Evolutionary conservation across 2,888 invertebrate genomes (phyloP).

Genomic region (Cylindroiulus punctatus): DNA sequence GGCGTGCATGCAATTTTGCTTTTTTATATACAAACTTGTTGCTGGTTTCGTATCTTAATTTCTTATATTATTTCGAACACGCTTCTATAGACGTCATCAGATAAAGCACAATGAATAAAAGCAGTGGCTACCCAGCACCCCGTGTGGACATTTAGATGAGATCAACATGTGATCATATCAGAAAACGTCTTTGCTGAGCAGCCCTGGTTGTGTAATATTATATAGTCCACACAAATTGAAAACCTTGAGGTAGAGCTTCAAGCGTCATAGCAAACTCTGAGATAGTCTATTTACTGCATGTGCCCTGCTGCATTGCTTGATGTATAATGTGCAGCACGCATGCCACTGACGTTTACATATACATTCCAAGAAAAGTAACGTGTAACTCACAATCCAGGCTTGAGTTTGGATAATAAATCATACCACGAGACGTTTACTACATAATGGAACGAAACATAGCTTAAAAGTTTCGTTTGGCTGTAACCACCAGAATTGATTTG

Average conservation of each 20-base stretch:
- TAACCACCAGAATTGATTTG: constrained; percentile 9
- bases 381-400: not conserved
- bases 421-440: not conserved
- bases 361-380: not conserved
- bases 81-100: constrained; percentile 29
- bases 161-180: constrained; percentile 40
- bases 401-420: constrained; percentile 17
- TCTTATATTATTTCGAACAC: constrained; percentile 33
- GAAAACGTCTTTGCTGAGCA: not conserved
- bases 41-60: constrained; percentile 7
- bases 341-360: not conserved
- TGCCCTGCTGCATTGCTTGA: not conserved
- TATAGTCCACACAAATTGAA: not conserved
- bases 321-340: not conserved
- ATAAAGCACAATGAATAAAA: constrained; percentile 43
- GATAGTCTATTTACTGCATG: not conserved
- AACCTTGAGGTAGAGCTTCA: not conserved
- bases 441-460: not conserved
- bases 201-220: not conserved
- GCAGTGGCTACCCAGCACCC: not conserved
- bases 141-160: not conserved
- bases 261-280: not conserved
- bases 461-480: not conserved
- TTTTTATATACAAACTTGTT: constrained; percentile 39
- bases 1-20: constrained; percentile 2